Percentiles rank a stretch among this genome's conserved stretches.
These are phyloP conservation scores for Ichneumoninae sp. DNA, from an alignment of 2,888 invertebrate genomes.

Conservation along the genomic window DNA sequence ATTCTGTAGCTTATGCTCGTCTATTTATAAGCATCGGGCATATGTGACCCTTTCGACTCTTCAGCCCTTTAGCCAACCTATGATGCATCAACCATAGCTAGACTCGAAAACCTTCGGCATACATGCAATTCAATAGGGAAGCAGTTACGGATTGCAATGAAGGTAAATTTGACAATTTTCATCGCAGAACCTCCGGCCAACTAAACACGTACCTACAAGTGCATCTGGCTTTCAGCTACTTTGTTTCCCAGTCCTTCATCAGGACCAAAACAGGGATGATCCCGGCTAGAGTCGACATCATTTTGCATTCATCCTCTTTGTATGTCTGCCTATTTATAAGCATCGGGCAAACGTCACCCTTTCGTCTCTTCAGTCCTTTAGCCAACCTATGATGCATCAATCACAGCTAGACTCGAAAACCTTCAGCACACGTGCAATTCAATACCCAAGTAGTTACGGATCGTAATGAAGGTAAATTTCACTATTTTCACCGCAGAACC, in stretches of 20 bases:
- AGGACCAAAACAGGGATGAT: too few relatives aligned
- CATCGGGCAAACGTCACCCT: too few relatives aligned
- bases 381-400: neutral
- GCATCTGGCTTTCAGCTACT: too few relatives aligned
- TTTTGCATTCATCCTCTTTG: too few relatives aligned
- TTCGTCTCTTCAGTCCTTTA: too few relatives aligned
- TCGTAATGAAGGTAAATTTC: neutral
- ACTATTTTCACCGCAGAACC: neutral
- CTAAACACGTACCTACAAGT: too few relatives aligned
- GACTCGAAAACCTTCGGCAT: neutral
- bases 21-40: conserved; percentile 48
- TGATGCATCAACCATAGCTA: neutral
- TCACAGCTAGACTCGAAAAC: neutral
- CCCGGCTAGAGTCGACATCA: too few relatives aligned
- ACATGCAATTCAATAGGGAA: neutral
- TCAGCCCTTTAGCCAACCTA: conserved; percentile 13
- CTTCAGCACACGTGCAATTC: neutral
- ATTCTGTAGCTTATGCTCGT: conserved; percentile 39
- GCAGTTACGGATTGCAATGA: neutral
- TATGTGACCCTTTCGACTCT: conserved; percentile 49
- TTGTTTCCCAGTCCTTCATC: too few relatives aligned
- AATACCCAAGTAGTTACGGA: neutral
- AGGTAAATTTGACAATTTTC: neutral
- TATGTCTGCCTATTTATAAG: too few relatives aligned
- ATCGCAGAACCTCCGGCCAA: neutral